These are phyloP conservation scores for Paedocypris micromegethes DNA, from an alignment of 2,797 vertebrate genomes.

Conservation along the genomic window DNA sequence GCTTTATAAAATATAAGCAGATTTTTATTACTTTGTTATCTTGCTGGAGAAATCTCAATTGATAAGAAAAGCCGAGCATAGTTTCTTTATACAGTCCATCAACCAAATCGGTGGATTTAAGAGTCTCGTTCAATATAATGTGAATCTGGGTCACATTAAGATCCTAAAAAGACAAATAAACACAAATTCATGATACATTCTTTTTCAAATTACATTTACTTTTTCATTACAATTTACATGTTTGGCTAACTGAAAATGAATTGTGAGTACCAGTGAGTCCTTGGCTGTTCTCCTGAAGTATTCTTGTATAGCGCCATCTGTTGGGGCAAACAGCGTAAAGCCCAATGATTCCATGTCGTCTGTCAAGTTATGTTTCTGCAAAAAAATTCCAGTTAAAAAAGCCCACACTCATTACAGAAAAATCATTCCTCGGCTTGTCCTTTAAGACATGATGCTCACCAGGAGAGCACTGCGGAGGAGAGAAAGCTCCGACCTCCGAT, in stretches of 20 bases:
- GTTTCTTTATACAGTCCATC: slow-evolving; percentile 79
- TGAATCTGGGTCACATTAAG: slow-evolving; percentile 78
- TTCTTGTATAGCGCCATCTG: slow-evolving; percentile 70
- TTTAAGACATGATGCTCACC: slow-evolving; percentile 62
- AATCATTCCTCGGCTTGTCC: background rate
- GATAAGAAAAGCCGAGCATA: slow-evolving; percentile 82
- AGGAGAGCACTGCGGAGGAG: slow-evolving; percentile 76
- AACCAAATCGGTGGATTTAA: slow-evolving; percentile 75
- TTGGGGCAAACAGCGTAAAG: slow-evolving; percentile 86
- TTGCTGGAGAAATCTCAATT: slow-evolving; percentile 73
- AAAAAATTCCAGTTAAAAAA: too few relatives aligned
- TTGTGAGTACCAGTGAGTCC: slow-evolving; percentile 75
- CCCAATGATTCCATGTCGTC: slow-evolving; percentile 60
- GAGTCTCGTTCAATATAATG: slow-evolving; percentile 70
- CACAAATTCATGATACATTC: slow-evolving; percentile 1
- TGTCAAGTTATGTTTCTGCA: slow-evolving; percentile 81
- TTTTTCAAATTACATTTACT: too few relatives aligned
- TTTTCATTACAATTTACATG: too few relatives aligned
- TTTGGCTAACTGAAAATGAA: too few relatives aligned
- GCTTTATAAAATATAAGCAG: too few relatives aligned
- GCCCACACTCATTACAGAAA: background rate
- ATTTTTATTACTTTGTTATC: slow-evolving; percentile 67
- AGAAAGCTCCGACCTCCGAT: slow-evolving; percentile 78
- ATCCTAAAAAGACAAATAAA: slow-evolving; percentile 63
- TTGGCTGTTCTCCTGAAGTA: slow-evolving; percentile 69